Evolutionary conservation across 2,113 vertebrate species (phyloP).

Genomic region (Camelus dromedarius): DNA sequence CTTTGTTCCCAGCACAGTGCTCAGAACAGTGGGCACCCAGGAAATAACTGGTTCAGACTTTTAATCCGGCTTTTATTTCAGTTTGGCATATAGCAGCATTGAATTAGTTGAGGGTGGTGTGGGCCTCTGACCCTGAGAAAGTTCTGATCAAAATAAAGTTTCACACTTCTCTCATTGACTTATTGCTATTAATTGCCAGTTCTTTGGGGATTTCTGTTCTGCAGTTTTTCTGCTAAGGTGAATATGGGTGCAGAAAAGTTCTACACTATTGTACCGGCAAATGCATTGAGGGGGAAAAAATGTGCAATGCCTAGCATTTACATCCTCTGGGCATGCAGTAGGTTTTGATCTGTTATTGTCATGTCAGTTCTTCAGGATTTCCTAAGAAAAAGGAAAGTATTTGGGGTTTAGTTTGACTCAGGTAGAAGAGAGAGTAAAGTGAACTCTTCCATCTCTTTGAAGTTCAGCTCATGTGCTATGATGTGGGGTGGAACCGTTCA

Average conservation of each 20-base stretch:
- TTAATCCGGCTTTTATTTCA: not conserved
- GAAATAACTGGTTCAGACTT: not conserved
- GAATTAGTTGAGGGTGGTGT: too few species aligned
- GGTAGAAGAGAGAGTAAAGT: not conserved
- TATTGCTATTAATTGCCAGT: not conserved
- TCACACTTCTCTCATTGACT: not conserved
- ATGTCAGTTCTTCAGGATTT: not conserved
- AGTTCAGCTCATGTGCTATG: not conserved
- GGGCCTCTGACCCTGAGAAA: not conserved
- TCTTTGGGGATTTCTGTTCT: not conserved
- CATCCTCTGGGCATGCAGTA: accelerated
- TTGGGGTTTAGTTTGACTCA: not conserved
- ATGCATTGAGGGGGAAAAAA: not conserved
- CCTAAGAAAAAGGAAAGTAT: not conserved
- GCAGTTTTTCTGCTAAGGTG: not conserved
- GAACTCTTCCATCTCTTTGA: not conserved
- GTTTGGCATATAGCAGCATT: not conserved
- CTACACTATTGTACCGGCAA: not conserved
- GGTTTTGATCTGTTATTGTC: not conserved
- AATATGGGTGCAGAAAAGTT: not conserved
- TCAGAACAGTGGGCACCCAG: not conserved
- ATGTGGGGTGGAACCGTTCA: not conserved
- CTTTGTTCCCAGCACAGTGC: not conserved
- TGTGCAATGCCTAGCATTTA: not conserved
- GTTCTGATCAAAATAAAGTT: not conserved